These are phyloP conservation scores for Drosophila bocki DNA, from an alignment of 1,140 invertebrate genomes.

Conservation along the genomic window DNA sequence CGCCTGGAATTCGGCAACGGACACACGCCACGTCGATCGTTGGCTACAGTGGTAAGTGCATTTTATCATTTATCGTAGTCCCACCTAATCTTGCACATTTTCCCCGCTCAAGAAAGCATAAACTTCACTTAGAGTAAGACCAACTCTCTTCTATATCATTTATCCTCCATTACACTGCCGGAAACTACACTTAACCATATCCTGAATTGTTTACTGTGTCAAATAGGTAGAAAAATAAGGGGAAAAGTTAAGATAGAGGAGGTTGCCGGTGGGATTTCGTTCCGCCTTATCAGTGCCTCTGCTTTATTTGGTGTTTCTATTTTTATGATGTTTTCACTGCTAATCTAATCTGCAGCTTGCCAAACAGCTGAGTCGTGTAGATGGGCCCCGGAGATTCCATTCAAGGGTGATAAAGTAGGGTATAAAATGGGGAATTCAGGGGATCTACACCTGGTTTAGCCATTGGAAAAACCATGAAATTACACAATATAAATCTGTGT, in stretches of 20 bases:
- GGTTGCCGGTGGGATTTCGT: slow-evolving; percentile 10
- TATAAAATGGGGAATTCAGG: slow-evolving; percentile 11
- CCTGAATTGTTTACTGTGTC: background rate
- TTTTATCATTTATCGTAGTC: background rate
- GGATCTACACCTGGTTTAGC: background rate
- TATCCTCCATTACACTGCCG: background rate
- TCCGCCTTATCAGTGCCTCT: slow-evolving; percentile 31
- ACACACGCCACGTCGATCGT: slow-evolving; percentile 76
- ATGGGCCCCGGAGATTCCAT: slow-evolving; percentile 25
- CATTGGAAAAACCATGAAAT: background rate
- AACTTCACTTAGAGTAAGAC: background rate
- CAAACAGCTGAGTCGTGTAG: slow-evolving; percentile 42
- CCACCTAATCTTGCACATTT: too few relatives aligned
- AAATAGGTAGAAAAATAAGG: background rate
- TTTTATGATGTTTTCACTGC: slow-evolving; percentile 53
- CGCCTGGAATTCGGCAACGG: slow-evolving; percentile 67
- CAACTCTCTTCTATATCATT: background rate
- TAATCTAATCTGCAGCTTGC: slow-evolving; percentile 60
- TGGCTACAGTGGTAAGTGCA: slow-evolving; percentile 73
- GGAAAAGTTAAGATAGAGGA: background rate
- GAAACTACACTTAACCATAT: background rate
- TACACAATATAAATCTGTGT: background rate
- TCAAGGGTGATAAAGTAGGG: slow-evolving; percentile 18
- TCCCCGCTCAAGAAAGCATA: too few relatives aligned
- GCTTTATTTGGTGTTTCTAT: slow-evolving; percentile 36